Evolutionary conservation across 2,113 vertebrate species (phyloP), one percentile per base, ranked within the genome.

Genomic region (Antennarius striatus): DNA sequence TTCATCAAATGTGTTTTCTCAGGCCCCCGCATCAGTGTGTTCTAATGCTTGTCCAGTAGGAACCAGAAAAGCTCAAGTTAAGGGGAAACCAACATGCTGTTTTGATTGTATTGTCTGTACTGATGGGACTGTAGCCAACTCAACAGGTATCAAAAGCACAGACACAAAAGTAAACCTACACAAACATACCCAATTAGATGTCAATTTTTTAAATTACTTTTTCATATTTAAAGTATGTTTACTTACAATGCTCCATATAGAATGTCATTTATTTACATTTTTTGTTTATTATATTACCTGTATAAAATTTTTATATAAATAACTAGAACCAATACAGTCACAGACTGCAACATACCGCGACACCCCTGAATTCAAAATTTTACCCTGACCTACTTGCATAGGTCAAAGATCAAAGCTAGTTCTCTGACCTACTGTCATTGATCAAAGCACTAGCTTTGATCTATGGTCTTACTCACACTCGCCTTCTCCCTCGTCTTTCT

Each of bases 51-150:
- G 92, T 58, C 85, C 83, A 32, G 36, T 29, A 8, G 93, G 92
- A 66, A 89, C 89, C 14, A 87, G 92, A 14, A 93, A 85, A 86
- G 93, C 91, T 46, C 84, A 81, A 67, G 90, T 90, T 40, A 86
- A 86, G 45, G 92, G 91, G 65, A 59, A 73, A 30, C 89, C 89
- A 1, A 53, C 90, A 15, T 93, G 92, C 79, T 93, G 91, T 79
- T 92, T 87, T 58, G 87, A 93, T 80, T 93, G 92, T 65, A 58
- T 90, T 42, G 75, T 67, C 6, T 93, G 91, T 82, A 86, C 88
- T 66, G 90, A 89, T 32, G 92, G 92, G 62, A 80, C 91, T 64
- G 82, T 91, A 52, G 91, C 89, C 71, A 93, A 90, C 68, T 75
- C 2, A 3, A 87, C 91, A 91, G 84, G 86, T 90, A 56, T 29